These are phyloP conservation scores for Phoxinus dragarum DNA, from an alignment of 2,797 vertebrate genomes.

Conservation along the genomic window DNA sequence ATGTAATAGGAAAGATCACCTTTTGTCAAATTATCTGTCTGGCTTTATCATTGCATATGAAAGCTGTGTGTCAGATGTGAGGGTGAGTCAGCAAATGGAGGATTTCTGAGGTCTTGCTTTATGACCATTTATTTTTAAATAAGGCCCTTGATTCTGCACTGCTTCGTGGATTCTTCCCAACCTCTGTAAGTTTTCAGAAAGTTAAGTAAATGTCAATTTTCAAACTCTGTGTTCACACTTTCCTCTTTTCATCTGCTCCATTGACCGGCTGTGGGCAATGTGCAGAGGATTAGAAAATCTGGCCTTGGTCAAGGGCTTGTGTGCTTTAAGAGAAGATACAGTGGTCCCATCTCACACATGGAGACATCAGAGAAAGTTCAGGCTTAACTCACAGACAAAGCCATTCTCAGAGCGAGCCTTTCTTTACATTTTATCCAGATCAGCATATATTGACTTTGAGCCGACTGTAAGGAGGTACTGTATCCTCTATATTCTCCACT, in stretches of 20 bases:
- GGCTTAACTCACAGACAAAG: slow-evolving; percentile 36
- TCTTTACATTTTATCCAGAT: slow-evolving; percentile 45
- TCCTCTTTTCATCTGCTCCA: slow-evolving; percentile 31
- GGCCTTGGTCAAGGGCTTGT: slow-evolving; percentile 39
- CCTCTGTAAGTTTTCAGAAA: slow-evolving; percentile 19
- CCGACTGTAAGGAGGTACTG: background rate
- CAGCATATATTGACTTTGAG: slow-evolving; percentile 47
- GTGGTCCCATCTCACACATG: slow-evolving; percentile 8
- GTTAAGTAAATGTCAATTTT: slow-evolving; percentile 43
- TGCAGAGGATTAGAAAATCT: slow-evolving; percentile 41
- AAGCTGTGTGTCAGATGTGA: background rate
- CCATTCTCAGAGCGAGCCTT: slow-evolving; percentile 8
- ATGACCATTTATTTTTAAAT: slow-evolving; percentile 14
- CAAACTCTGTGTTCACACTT: slow-evolving; percentile 9
- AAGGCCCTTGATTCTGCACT: slow-evolving; percentile 13
- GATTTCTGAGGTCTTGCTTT: slow-evolving; percentile 15
- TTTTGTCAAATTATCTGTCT: background rate
- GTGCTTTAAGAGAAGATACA: slow-evolving; percentile 27
- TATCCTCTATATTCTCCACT: slow-evolving; percentile 32
- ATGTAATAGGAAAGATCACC: background rate
- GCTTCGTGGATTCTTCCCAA: slow-evolving; percentile 16
- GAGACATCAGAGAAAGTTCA: slow-evolving; percentile 37
- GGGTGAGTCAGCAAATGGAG: slow-evolving; percentile 14
- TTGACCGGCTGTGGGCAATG: slow-evolving; percentile 31
- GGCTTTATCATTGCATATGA: slow-evolving; percentile 9